phyloP scores from a whole-genome alignment of 2,113 vertebrate genomes.

The Helogale parvula region DNA sequence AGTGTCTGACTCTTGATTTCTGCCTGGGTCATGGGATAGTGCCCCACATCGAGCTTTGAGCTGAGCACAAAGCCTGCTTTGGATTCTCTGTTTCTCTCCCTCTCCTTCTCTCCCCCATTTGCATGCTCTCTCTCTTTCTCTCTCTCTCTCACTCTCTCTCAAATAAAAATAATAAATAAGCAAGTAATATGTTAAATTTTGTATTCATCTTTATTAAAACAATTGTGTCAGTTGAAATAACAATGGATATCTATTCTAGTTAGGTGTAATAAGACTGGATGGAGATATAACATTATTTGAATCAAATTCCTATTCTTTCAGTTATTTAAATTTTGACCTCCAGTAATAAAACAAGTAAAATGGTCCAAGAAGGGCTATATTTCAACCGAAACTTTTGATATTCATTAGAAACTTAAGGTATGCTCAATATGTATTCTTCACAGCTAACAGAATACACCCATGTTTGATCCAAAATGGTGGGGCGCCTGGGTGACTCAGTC shows the following conservation, averaged over 20 bases:
- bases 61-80: too few relatives aligned
- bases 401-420: conserved; percentile 19
- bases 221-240: neutral
- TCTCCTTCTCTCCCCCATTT: too few relatives aligned
- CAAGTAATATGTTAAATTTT: neutral
- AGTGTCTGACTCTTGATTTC: too few relatives aligned
- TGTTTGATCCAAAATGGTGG: neutral
- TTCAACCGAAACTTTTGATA: conserved; percentile 66
- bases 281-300: conserved; percentile 34
- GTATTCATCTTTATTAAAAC: neutral
- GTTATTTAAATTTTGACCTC: conserved; percentile 54
- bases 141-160: too few relatives aligned
- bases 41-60: too few relatives aligned
- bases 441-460: conserved; percentile 36
- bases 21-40: too few relatives aligned
- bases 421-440: conserved; percentile 67
- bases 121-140: too few relatives aligned
- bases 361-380: conserved; percentile 36
- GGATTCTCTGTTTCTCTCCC: too few relatives aligned
- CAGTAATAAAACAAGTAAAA: conserved; percentile 53
- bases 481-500: too few relatives aligned
- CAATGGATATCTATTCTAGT: neutral
- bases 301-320: conserved; percentile 70
- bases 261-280: neutral
- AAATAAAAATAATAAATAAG: too few relatives aligned